Conservation (phyloP, 1,140 invertebrate genomes). For the Brachionus rubens region DNA sequence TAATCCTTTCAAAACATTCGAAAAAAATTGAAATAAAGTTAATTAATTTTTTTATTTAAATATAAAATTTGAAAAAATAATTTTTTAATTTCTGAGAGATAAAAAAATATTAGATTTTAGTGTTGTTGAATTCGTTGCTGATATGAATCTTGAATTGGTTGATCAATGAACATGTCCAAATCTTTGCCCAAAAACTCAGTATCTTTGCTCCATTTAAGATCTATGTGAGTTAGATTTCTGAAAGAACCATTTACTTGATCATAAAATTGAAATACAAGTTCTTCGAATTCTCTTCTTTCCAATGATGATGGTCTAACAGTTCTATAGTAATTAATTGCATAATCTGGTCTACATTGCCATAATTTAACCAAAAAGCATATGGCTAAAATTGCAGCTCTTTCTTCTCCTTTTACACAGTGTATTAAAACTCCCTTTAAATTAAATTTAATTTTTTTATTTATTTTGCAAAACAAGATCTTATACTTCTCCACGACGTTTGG, state of each 20-base stretch:
- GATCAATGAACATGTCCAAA: constrained; percentile 12
- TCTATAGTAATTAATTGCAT: constrained; percentile 18
- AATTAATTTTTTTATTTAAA: too few relatives aligned
- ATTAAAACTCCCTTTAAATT: constrained; percentile 30
- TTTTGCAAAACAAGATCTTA: too few relatives aligned
- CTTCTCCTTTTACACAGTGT: constrained; percentile 11
- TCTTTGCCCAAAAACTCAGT: constrained; percentile 42
- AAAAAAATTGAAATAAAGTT: too few relatives aligned
- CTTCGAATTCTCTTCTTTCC: constrained; percentile 23
- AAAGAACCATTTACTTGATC: background rate
- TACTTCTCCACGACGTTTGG: constrained; percentile 15
- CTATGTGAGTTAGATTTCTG: background rate
- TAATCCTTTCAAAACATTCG: too few relatives aligned
- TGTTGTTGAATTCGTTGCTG: constrained; percentile 15
- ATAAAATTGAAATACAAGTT: constrained; percentile 7
- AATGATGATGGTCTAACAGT: constrained; percentile 26
- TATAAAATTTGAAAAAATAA: too few relatives aligned
- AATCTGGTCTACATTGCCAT: constrained; percentile 39
- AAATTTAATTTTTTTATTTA: background rate
- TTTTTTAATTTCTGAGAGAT: too few relatives aligned
- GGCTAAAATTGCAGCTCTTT: constrained; percentile 29
- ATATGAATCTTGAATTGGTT: constrained; percentile 30
- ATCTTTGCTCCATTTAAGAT: constrained; percentile 16
- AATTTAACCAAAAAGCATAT: constrained; percentile 17
- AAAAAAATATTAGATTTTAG: too few relatives aligned